Evolutionary conservation across 1,140 invertebrate species (phyloP).

Genomic region (Papilio dardanus): DNA sequence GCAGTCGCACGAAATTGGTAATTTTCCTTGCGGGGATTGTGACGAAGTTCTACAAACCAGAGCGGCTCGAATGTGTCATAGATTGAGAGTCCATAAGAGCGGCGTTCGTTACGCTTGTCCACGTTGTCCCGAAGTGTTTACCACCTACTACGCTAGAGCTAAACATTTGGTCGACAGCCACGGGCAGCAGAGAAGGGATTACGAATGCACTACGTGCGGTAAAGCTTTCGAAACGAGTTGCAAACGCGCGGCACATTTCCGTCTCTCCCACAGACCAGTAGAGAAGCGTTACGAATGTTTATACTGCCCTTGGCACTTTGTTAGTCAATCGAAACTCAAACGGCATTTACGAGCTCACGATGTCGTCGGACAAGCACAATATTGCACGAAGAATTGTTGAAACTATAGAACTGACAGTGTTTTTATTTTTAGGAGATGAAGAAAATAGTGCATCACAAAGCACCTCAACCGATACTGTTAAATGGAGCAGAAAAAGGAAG

Average conservation of each 20-base stretch:
- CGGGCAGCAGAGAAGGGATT: slow-evolving; percentile 53
- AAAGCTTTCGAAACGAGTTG: slow-evolving; percentile 63
- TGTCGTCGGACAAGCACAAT: slow-evolving; percentile 22
- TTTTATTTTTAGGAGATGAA: slow-evolving; percentile 62
- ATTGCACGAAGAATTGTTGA: slow-evolving; percentile 7
- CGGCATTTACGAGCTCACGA: slow-evolving; percentile 55
- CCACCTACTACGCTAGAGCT: slow-evolving; percentile 62
- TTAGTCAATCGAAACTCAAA: slow-evolving; percentile 55
- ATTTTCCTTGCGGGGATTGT: slow-evolving; percentile 91
- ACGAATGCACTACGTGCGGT: slow-evolving; percentile 56
- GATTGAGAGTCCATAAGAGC: slow-evolving; percentile 61
- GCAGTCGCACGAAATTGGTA: slow-evolving; percentile 81
- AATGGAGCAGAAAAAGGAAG: slow-evolving; percentile 55
- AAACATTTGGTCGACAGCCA: slow-evolving; percentile 70
- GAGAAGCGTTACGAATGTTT: slow-evolving; percentile 55
- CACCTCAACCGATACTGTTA: slow-evolving; percentile 39
- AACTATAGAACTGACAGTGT: slow-evolving; percentile 26
- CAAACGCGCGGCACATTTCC: slow-evolving; percentile 58
- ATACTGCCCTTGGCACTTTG: slow-evolving; percentile 53
- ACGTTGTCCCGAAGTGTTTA: slow-evolving; percentile 67
- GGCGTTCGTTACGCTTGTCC: slow-evolving; percentile 74
- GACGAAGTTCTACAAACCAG: slow-evolving; percentile 84
- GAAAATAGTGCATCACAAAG: slow-evolving; percentile 33
- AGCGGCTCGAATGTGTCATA: slow-evolving; percentile 64
- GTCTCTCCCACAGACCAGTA: slow-evolving; percentile 49